phyloP scores from a whole-genome alignment of 2,888 invertebrate species.

The Microlaimidae sp. region DNA sequence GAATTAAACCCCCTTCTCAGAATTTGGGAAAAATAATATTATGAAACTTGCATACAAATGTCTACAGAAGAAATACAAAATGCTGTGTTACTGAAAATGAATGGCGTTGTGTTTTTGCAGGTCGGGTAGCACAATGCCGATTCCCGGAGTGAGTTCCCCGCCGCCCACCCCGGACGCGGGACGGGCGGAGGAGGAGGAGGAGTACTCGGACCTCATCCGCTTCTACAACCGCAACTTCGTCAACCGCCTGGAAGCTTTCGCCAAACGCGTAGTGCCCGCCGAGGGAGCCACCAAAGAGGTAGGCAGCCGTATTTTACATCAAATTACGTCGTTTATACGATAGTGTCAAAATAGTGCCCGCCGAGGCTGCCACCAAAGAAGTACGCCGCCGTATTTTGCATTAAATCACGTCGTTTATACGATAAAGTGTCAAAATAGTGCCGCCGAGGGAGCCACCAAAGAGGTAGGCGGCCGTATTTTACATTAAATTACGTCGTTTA shows the following conservation, averaged over 20 bases:
- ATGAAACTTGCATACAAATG: too few relatives aligned
- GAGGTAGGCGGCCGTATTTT: slow-evolving; percentile 15
- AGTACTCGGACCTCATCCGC: slow-evolving; percentile 69
- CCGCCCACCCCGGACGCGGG: slow-evolving; percentile 47
- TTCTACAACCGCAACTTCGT: slow-evolving; percentile 81
- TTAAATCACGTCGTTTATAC: too few relatives aligned
- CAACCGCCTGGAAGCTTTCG: slow-evolving; percentile 60
- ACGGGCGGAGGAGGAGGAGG: slow-evolving; percentile 46
- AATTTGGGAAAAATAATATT: too few relatives aligned
- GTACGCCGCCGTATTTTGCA: slow-evolving; percentile 11
- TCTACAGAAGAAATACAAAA: too few relatives aligned
- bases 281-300: slow-evolving; percentile 24
- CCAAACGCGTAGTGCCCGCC: slow-evolving; percentile 48
- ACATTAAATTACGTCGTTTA: too few relatives aligned
- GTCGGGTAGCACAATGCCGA: slow-evolving; percentile 41
- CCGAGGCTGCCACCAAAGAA: slow-evolving; percentile 24
- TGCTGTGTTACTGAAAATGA: too few relatives aligned
- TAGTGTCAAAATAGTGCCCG: too few relatives aligned
- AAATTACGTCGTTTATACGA: too few relatives aligned
- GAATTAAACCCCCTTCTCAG: too few relatives aligned
- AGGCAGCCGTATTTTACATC: background rate
- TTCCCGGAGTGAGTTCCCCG: slow-evolving; percentile 39
- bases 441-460: slow-evolving; percentile 26
- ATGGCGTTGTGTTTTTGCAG: too few relatives aligned
- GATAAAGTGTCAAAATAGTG: too few relatives aligned